Conservation (phyloP, 1,140 invertebrate genomes). For the Aphelinus certus region DNA sequence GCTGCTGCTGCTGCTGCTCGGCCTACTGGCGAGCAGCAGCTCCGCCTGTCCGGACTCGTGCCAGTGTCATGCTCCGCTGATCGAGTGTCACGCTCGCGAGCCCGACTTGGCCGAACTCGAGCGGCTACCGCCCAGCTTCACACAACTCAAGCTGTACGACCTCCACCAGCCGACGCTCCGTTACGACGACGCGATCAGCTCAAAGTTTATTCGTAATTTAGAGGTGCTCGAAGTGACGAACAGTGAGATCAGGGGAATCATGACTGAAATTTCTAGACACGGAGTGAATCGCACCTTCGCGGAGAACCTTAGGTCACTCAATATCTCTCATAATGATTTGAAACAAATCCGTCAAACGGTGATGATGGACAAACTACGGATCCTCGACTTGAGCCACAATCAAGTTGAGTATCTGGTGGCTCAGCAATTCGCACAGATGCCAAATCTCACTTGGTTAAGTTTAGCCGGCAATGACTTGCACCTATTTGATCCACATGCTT, state of each 20-base stretch:
- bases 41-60: conserved; percentile 55
- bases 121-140: background rate
- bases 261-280: no score
- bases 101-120: conserved; percentile 15
- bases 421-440: conserved; percentile 32
- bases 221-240: no score
- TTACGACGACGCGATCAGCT: no score
- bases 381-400: conserved; percentile 27
- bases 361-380: background rate
- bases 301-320: conserved; percentile 61
- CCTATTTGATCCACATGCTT: conserved; percentile 66
- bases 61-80: conserved; percentile 43
- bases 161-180: background rate
- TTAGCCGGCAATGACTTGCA: conserved; percentile 68
- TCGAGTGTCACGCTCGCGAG: conserved; percentile 29
- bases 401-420: conserved; percentile 41
- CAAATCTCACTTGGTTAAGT: conserved; percentile 64
- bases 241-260: no score
- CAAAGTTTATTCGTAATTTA: no score
- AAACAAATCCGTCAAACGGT: background rate
- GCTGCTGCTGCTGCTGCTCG: conserved; percentile 55
- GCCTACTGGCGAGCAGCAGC: conserved; percentile 57
- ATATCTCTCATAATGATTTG: conserved; percentile 69
- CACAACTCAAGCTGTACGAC: background rate
- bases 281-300: conserved; percentile 10